Base-by-base conservation (phyloP, 2,113 vertebrate species). In the Anguilla rostrata region DNA sequence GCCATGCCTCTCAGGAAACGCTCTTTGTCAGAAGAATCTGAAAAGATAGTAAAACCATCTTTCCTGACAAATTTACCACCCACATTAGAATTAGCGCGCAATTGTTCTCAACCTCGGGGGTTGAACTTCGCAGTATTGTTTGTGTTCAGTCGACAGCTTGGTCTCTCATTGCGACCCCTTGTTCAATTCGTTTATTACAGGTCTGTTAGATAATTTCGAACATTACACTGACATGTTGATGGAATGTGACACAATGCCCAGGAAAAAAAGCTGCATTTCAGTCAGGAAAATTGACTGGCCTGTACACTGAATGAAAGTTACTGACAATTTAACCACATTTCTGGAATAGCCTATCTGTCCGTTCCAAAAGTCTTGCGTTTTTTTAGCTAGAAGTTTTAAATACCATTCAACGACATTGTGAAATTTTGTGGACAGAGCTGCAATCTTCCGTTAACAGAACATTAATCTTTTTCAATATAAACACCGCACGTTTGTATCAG, bases 1-100 rank as follows among this genome's bases (percentile, higher is more conserved):
- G 63, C 91, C 83, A 88, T 85, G 63, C 91, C 84, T 49, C 84
- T 78, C 63, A 83, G 71, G 56, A 71, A 82, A 43, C 20, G 75
- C 53, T 79, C 18, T 80, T 78, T 39, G 71, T 87, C 41, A 43
- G 22, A 34, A 85, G 11, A 40, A 80, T 46, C 78, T 39, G 49
- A 80, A 85, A 29, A 43, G 78, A 39, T 53, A 79, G 78, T 56
- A 80, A 85, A 85, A 81, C 71, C 18, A 79, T 85, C 84, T 80
- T 57, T 60, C 78, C 49, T 80, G 78, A 85, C 39, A 85, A 79
- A 85, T 85, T 49, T 81, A 80, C 49, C 43, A 80, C 49, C 49
- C 84, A 75, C 75, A 85, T 34, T 34, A 41, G 53, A 85, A 80
- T 85, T 85, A 80, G 41, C 29, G 78, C 46, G 29, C 39, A 29